A percentile compares a stretch with the other conserved stretches of the same genome.
phyloP scores from a whole-genome alignment of 2,113 vertebrate genomes.

The Polypterus bichir region DNA sequence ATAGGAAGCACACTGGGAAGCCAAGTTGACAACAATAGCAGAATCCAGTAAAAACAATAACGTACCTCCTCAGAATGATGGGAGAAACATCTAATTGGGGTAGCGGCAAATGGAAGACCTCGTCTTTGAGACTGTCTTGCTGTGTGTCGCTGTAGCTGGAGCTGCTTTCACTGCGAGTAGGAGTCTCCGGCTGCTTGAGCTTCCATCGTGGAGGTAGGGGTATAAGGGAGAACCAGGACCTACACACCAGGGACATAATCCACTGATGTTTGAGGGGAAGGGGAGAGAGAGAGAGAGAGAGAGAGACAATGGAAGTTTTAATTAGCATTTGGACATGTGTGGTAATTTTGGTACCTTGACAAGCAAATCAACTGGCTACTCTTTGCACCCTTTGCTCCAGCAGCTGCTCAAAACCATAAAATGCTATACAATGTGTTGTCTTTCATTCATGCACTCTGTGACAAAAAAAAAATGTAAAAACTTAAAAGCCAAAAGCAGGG shows the following conservation, averaged over 20 bases:
- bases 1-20: not conserved
- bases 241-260: slow-evolving; percentile 35
- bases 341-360: too few relatives aligned
- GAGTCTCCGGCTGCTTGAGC: slow-evolving; percentile 50
- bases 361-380: too few relatives aligned
- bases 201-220: slow-evolving; percentile 22
- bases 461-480: too few relatives aligned
- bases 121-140: slow-evolving; percentile 42
- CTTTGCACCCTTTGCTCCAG: not conserved
- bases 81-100: slow-evolving; percentile 29
- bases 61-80: slow-evolving; percentile 37
- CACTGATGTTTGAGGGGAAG: slow-evolving; percentile 1
- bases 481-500: too few relatives aligned
- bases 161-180: slow-evolving; percentile 41
- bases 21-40: not conserved
- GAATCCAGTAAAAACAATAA: not conserved
- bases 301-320: not conserved
- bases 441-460: too few relatives aligned
- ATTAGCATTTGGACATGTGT: too few relatives aligned
- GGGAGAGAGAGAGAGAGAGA: not conserved
- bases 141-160: slow-evolving; percentile 44
- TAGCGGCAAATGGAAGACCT: slow-evolving; percentile 21
- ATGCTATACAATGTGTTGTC: too few relatives aligned
- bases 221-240: slow-evolving; percentile 40
- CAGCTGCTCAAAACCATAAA: too few relatives aligned